A percentile compares a stretch with the other conserved stretches of the same genome.
These are phyloP conservation scores for Choloepus didactylus DNA, from an alignment of 2,797 vertebrate genomes.

Conservation along the genomic window DNA sequence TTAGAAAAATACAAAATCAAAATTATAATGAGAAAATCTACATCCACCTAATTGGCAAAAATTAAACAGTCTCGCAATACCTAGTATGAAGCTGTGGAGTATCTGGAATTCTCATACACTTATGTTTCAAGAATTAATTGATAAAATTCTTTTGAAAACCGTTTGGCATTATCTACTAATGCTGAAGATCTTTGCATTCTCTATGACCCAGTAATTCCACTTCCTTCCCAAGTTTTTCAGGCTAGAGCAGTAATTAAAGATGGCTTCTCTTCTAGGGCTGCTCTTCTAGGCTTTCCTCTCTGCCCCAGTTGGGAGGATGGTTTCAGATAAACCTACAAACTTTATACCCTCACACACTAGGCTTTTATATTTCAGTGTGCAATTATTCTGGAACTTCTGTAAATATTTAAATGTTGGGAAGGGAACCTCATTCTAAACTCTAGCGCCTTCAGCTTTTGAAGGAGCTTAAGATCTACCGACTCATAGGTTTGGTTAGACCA, in stretches of 20 bases:
- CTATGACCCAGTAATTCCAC: not conserved
- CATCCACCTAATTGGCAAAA: not conserved
- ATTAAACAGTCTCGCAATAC: not conserved
- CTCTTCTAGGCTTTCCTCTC: not conserved
- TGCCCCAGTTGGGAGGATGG: not conserved
- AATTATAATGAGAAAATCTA: not conserved
- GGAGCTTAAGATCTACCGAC: rapidly evolving
- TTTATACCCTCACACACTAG: too few relatives aligned
- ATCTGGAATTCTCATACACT: not conserved
- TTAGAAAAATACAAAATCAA: not conserved
- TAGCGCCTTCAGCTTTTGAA: not conserved
- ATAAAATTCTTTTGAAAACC: not conserved
- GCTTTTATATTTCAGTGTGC: not conserved
- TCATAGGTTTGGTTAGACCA: not conserved
- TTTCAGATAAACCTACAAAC: not conserved
- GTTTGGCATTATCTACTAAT: too few relatives aligned
- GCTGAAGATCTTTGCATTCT: not conserved
- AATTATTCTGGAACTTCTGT: not conserved
- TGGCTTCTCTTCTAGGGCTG: not conserved
- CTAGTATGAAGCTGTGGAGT: not conserved
- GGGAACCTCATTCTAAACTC: not conserved
- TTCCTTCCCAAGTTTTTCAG: not conserved
- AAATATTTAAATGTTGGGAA: not conserved
- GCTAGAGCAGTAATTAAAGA: not conserved
- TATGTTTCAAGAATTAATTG: not conserved